A percentile compares a stretch with the other conserved stretches of the same genome.
Evolutionary conservation across 2,797 vertebrate genomes (phyloP).

Genomic region (Tenualosa ilisha): DNA sequence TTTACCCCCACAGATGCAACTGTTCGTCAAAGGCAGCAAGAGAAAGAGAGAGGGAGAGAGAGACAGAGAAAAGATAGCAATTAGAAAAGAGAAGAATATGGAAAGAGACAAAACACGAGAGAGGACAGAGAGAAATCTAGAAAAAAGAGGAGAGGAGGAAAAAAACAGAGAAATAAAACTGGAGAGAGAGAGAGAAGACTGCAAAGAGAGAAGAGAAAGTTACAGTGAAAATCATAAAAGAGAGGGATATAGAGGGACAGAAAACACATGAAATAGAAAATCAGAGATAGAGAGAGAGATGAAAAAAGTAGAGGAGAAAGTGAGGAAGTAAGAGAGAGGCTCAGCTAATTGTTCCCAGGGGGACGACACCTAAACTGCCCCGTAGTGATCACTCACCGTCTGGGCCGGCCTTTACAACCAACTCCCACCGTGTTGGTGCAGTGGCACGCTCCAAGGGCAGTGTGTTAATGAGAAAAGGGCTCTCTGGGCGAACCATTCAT

Average conservation of each 20-base stretch:
- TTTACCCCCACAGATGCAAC: too few relatives aligned
- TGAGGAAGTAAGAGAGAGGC: neutral
- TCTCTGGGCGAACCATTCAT: conserved; percentile 18
- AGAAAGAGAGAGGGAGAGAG: neutral
- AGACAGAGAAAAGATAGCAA: neutral
- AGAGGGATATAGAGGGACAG: neutral
- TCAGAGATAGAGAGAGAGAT: neutral
- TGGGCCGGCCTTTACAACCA: neutral
- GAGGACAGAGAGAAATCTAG: too few relatives aligned
- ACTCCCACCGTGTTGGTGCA: neutral
- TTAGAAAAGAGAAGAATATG: neutral
- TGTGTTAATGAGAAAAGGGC: neutral
- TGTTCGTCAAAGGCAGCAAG: neutral
- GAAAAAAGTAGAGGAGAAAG: neutral
- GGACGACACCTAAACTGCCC: neutral
- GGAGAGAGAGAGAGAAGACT: neutral
- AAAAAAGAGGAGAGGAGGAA: neutral
- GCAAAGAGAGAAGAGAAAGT: too few relatives aligned
- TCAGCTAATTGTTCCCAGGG: neutral
- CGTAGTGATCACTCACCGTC: neutral
- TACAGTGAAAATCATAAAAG: neutral
- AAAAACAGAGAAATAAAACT: too few relatives aligned
- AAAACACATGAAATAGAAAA: neutral
- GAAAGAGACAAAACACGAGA: too few relatives aligned
- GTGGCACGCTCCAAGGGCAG: conserved; percentile 18